Conservation (phyloP, 2,113 vertebrate genomes). For the Scopus umbretta region DNA sequence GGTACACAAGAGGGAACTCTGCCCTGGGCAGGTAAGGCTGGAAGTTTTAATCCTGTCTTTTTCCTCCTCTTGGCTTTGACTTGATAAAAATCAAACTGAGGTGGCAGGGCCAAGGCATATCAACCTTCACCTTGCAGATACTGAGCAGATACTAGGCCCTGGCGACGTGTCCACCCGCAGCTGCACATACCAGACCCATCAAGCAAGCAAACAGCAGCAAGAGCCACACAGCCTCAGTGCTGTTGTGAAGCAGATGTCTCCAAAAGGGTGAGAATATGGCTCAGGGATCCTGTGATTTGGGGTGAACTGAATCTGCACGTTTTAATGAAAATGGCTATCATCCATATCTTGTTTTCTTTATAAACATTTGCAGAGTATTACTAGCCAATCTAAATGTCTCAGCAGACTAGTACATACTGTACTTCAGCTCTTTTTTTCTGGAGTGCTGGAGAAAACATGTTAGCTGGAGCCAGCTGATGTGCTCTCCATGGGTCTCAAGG, state of each 20-base stretch:
- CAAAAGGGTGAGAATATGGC: constrained; percentile 59
- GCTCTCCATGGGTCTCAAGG: constrained; percentile 66
- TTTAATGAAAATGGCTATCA: constrained; percentile 78
- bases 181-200: neutral
- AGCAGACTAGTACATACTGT: constrained; percentile 71
- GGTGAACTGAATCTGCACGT: constrained; percentile 65
- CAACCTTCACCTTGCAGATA: neutral
- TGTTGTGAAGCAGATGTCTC: constrained; percentile 61
- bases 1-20: neutral
- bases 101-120: neutral
- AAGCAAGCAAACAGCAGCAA: constrained; percentile 43
- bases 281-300: constrained; percentile 67
- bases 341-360: constrained; percentile 80
- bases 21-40: neutral
- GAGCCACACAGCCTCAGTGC: constrained; percentile 25
- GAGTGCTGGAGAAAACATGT: constrained; percentile 70
- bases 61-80: neutral
- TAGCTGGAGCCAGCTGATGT: constrained; percentile 73
- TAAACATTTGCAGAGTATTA: constrained; percentile 76
- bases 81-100: neutral
- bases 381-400: constrained; percentile 82
- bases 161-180: neutral
- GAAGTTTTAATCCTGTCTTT: neutral
- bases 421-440: constrained; percentile 59
- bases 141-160: neutral